These are phyloP conservation scores for Ciconia maguari DNA, from an alignment of 2,113 vertebrate species.

Conservation along the genomic window DNA sequence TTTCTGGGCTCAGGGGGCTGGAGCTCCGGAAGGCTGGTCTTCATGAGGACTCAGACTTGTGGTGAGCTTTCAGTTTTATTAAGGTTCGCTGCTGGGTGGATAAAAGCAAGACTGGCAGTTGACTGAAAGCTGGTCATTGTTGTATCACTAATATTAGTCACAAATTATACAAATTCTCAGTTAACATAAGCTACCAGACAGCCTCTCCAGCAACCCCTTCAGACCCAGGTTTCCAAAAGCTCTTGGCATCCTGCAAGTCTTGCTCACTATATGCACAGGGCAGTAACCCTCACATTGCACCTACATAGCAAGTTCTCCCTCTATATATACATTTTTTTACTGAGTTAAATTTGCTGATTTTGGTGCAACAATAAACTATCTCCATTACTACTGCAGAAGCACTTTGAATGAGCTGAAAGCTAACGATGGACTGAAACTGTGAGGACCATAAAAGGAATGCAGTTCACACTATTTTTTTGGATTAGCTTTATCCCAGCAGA, in stretches of 20 bases:
- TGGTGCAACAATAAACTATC: not conserved
- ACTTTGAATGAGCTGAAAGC: not conserved
- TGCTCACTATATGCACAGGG: not conserved
- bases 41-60: not conserved
- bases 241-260: not conserved
- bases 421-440: not conserved
- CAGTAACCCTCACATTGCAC: not conserved
- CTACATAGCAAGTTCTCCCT: not conserved
- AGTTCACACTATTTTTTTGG: not conserved
- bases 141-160: not conserved
- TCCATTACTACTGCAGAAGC: not conserved
- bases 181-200: not conserved
- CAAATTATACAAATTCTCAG: not conserved
- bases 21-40: not conserved
- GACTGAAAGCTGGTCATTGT: not conserved
- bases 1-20: not conserved
- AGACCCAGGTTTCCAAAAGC: not conserved
- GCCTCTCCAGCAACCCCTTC: not conserved
- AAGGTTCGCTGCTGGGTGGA: not conserved
- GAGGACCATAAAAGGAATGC: not conserved
- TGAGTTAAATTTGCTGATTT: not conserved
- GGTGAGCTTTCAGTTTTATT: not conserved
- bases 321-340: accelerated
- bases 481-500: not conserved
- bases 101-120: not conserved